phyloP scores from a whole-genome alignment of 2,888 invertebrate genomes.

The Furcula furcula region DNA sequence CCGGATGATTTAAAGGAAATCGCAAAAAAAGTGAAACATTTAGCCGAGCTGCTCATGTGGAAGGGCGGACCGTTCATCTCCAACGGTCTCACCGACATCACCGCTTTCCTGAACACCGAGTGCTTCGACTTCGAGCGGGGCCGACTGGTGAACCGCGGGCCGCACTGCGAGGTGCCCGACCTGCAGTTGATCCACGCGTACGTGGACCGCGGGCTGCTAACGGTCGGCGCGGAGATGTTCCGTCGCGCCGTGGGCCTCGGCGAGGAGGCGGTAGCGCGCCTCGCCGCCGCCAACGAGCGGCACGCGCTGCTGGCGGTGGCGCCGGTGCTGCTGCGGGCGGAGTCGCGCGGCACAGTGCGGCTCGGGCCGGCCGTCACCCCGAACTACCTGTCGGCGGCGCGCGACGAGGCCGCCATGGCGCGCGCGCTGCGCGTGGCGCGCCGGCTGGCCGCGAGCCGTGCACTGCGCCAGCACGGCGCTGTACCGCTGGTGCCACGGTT shows the following conservation, averaged over 20 bases:
- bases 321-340: constrained; percentile 43
- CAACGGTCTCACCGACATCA: constrained; percentile 47
- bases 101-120: constrained; percentile 42
- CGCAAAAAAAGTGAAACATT: constrained; percentile 10
- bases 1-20: constrained; percentile 9
- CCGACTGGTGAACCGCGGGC: constrained; percentile 22
- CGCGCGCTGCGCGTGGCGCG: constrained; percentile 41
- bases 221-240: constrained; percentile 18
- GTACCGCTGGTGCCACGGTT: constrained; percentile 34
- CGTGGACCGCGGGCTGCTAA: constrained; percentile 30
- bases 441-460: constrained; percentile 13
- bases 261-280: constrained; percentile 33
- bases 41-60: constrained; percentile 25
- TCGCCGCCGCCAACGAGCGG: constrained; percentile 32
- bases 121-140: constrained; percentile 44
- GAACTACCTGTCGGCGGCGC: constrained; percentile 44
- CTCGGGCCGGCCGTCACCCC: constrained; percentile 49
- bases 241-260: constrained; percentile 25
- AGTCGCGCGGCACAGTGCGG: constrained; percentile 46
- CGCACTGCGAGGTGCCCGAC: constrained; percentile 45
- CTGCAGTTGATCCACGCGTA: constrained; percentile 48
- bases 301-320: constrained; percentile 37
- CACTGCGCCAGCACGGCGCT: constrained; percentile 33
- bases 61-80: constrained; percentile 45
- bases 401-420: constrained; percentile 45